Conservation (phyloP, 1,140 invertebrate genomes). For the Pogonomyrmex californicus region DNA sequence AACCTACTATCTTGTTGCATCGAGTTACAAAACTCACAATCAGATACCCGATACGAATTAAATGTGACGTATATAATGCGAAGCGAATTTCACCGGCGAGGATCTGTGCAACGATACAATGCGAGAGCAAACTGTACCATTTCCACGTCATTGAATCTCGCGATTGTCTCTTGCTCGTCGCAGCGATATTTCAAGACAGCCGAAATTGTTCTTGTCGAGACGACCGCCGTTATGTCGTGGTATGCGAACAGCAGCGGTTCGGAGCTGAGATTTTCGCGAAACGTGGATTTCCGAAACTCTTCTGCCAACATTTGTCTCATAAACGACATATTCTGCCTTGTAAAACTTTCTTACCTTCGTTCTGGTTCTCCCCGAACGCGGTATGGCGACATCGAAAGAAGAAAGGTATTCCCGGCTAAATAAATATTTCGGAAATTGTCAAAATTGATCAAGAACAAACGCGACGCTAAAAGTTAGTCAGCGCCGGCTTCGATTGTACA, state of each 20-base stretch:
- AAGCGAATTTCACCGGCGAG: conserved; percentile 25
- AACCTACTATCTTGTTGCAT: background rate
- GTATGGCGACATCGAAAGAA: no score
- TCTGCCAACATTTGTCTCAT: conserved; percentile 16
- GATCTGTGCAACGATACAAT: conserved; percentile 34
- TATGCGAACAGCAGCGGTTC: conserved; percentile 26
- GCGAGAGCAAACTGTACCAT: background rate
- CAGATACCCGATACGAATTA: conserved; percentile 22
- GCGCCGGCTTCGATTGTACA: background rate
- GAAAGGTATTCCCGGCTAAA: background rate
- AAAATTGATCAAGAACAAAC: background rate
- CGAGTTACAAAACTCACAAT: background rate
- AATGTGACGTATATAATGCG: conserved; percentile 22
- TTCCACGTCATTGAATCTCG: conserved; percentile 12
- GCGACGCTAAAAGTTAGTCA: background rate
- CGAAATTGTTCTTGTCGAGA: conserved; percentile 37
- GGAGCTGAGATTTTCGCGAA: conserved; percentile 37
- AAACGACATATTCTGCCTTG: conserved; percentile 29
- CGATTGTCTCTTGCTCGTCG: conserved; percentile 33
- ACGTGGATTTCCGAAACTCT: conserved; percentile 32
- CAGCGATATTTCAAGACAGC: conserved; percentile 37
- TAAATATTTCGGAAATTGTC: background rate
- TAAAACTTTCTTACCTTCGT: conserved; percentile 3
- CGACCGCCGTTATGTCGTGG: background rate
- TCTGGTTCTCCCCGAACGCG: background rate